Conservation (phyloP, 2,797 vertebrate genomes). For the Tokudaia tokunoshimensis region DNA sequence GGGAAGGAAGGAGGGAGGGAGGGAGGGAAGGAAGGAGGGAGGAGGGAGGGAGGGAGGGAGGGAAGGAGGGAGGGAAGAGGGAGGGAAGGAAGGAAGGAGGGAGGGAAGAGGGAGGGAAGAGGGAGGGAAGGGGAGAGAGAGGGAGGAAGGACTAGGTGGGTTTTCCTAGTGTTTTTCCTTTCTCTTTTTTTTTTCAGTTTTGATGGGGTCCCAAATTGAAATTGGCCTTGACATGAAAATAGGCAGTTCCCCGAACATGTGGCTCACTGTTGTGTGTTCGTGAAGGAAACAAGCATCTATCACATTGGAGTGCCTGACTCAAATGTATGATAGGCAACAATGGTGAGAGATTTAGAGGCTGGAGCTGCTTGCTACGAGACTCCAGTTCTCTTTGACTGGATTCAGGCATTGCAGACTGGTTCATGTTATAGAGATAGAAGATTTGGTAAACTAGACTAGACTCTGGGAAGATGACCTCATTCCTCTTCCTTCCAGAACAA, state of each 20-base stretch:
- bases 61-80: no score
- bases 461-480: no score
- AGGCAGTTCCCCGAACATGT: not conserved
- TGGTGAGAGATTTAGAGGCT: not conserved
- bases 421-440: not conserved
- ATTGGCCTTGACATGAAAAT: not conserved
- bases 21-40: no score
- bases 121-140: fast-evolving
- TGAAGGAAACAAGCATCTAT: not conserved
- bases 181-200: not conserved
- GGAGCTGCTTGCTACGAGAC: not conserved
- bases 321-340: fast-evolving
- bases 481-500: not conserved
- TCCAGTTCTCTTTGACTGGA: fast-evolving
- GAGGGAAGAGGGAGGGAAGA: no score
- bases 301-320: fast-evolving
- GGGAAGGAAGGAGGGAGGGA: no score
- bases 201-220: not conserved
- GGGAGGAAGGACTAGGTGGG: not conserved
- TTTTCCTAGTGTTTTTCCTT: not conserved
- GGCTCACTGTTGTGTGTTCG: not conserved
- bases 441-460: not conserved
- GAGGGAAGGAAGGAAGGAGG: no score
- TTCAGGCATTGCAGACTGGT: no score
- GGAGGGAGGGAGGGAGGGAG: fast-evolving